Base-by-base conservation (phyloP, 2,113 vertebrate species). In the Mobula birostris region DNA sequence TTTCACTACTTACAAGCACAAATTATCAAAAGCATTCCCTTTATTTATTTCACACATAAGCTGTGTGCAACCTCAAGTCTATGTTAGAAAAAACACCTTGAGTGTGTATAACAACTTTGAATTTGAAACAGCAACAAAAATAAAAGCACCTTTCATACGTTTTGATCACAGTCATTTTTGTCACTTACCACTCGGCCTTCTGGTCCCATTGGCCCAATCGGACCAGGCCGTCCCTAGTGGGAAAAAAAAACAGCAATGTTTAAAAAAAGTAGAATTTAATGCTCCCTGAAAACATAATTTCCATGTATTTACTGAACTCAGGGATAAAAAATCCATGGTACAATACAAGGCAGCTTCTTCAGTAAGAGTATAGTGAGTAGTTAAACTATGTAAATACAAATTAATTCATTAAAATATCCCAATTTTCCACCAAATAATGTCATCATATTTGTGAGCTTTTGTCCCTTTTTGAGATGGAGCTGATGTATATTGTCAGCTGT, bases 111-210 rank as follows among this genome's bases (percentile, higher is more conserved):
- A 90, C 24, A 85, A 9, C 9, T 48, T 29, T 56, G 76, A 94
- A 48, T 19, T 74, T 76, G 29, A 77, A 11, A 63, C 0, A 36
- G 79, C 9, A 83, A 24, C 66, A 63, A 61, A 58, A 94, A 66
- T 80, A 78, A 87, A 88, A 32, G 61, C 29, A 66, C 14, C 12
- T 63, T 63, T 87, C 58, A n/a, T 27, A 63, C 29, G 61, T 61
- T 24, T 27, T 12, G 9, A 61, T 29, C 56, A 29, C 61, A 7
- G 14, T 63, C 29, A 63, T 87, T 87, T 29, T n/a, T 85, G 58
- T 66, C 90, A 96, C 97, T 96, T 95, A 97, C 97, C 95, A 97
- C 95, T 94, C 97, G 97, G 29, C 97, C 97, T 40, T 97, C 96
- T 48, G 95, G 68, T 29, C 97, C 97, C 95, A 97, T 95, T 94